phyloP scores from a whole-genome alignment of 2,797 vertebrate species.

The Anas georgica region DNA sequence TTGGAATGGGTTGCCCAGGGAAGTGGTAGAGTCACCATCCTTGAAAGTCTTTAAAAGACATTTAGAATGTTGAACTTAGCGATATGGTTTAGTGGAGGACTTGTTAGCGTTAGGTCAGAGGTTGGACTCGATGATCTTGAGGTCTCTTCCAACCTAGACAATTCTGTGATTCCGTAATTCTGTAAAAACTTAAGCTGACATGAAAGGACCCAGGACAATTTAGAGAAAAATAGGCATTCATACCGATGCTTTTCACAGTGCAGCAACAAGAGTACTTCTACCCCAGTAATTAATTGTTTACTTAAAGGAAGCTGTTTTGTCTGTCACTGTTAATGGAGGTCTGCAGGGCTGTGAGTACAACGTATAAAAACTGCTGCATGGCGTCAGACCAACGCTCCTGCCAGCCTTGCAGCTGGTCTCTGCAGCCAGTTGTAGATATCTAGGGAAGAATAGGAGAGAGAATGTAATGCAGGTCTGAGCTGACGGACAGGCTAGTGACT shows the following conservation, averaged over 20 bases:
- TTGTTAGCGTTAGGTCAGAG: too few relatives aligned
- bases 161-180: too few relatives aligned
- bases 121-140: too few relatives aligned
- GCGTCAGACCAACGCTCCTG: neutral
- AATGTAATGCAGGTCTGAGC: accelerated
- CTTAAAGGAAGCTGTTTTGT: neutral
- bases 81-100: too few relatives aligned
- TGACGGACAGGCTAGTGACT: neutral
- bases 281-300: neutral
- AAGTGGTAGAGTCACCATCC: too few relatives aligned
- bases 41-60: too few relatives aligned
- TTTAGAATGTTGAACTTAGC: too few relatives aligned
- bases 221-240: neutral
- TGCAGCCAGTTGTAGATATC: neutral
- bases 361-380: neutral
- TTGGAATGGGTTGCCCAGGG: too few relatives aligned
- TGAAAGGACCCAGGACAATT: neutral
- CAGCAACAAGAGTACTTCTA: neutral
- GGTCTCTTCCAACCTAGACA: too few relatives aligned
- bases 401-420: neutral
- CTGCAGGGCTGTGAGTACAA: neutral
- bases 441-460: neutral
- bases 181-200: neutral
- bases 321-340: neutral
- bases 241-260: neutral